Evolutionary conservation across 2,888 invertebrate genomes (phyloP).

Genomic region (Nemoura dubitans): DNA sequence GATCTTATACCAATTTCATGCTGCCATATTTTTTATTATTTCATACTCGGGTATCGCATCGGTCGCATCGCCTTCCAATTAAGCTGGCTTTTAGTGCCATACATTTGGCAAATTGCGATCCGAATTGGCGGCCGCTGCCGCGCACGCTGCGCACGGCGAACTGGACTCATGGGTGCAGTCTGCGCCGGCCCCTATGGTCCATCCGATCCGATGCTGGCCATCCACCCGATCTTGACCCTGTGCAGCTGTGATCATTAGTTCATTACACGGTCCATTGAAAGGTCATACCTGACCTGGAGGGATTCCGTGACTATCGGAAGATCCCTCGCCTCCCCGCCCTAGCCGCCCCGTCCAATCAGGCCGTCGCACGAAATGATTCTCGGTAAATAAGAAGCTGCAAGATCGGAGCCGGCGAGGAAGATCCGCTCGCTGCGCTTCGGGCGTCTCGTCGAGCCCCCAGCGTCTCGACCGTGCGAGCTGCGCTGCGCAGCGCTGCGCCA

Average conservation of each 20-base stretch:
- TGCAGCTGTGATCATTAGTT: conserved; percentile 34
- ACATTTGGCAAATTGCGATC: neutral
- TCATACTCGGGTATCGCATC: neutral
- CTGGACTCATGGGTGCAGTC: too few relatives aligned
- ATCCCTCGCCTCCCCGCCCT: conserved; percentile 7
- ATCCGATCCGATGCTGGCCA: neutral
- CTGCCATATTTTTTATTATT: neutral
- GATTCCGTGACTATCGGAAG: conserved; percentile 39
- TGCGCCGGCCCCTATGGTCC: too few relatives aligned
- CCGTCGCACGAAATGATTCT: conserved; percentile 9
- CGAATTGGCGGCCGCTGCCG: neutral
- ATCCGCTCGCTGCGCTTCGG: too few relatives aligned
- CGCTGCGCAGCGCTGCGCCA: too few relatives aligned
- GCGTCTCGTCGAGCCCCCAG: too few relatives aligned
- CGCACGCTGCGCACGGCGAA: too few relatives aligned
- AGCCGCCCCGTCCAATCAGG: conserved; percentile 9
- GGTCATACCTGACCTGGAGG: conserved; percentile 44
- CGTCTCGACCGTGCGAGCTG: too few relatives aligned
- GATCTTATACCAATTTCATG: neutral
- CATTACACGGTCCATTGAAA: conserved; percentile 46
- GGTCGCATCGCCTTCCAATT: neutral
- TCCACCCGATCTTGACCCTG: conserved; percentile 2
- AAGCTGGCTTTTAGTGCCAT: neutral
- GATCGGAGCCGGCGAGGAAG: neutral
- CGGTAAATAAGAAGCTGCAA: conserved; percentile 18